Evolutionary conservation across 2,797 vertebrate genomes (phyloP), one percentile per base, ranked within the genome.

Genomic region (Hafferia zeledoni): DNA sequence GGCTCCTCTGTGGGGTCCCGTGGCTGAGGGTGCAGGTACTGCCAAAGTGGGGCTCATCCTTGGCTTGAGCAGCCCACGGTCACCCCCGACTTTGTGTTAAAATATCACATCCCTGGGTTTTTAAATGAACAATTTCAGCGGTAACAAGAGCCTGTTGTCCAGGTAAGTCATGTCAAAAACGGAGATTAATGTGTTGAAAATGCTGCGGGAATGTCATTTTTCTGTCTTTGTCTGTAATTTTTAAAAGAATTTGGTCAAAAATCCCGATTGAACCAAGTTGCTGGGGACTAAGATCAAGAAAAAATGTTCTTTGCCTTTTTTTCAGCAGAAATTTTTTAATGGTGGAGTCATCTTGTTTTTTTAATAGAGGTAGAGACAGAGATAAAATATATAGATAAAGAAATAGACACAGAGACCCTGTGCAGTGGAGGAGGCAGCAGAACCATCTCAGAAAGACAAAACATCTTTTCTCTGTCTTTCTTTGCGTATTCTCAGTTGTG

Each of bases 11-110:
- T 0, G 3, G 39, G 11, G 10, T 59, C 23, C 19, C 1, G 0
- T 0, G 4, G 56, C 69, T 2, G 0, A n/a, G 77, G 50, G 55
- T 11, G 43, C 1, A 2, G 70, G 47, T 0, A 1, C 8, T n/a
- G 31, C 4, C 6, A 50, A 68, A 63, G 14, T 17, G 39, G 68
- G 61, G 7, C 50, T 30, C 1, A 5, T 31, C 56, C 47, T 86
- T 0, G 1, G 22, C 37, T 0, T 2, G 13, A 56, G 33, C 6
- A 3, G 55, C 39, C 55, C 37, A 35, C 15, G 46, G 53, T 31
- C 9, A 1, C 7, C 4, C 6, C 31, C 0, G 2, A 60, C 33
- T 79, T 87, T 1, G 1, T 39, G 46, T 37, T 41, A 68, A 65
- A 83, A 77, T 7, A 11, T 5, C 39, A 27, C 0, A 0, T 50